phyloP scores from a whole-genome alignment of 2,797 vertebrate genomes.

The Sebastes nivosus region DNA sequence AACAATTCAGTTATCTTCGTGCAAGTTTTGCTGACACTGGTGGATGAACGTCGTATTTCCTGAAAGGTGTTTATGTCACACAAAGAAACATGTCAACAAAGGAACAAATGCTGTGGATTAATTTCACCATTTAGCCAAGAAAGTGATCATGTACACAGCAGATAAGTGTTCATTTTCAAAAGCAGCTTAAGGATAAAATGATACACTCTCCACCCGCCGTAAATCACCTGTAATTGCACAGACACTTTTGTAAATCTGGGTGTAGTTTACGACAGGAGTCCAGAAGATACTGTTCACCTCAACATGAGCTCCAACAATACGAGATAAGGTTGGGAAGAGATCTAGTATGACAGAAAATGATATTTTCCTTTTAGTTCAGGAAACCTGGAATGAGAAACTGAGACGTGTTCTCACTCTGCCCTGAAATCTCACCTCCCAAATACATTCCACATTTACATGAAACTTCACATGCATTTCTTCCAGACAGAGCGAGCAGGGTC shows the following conservation, averaged over 20 bases:
- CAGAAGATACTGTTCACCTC: background rate
- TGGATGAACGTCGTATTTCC: background rate
- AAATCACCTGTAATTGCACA: conserved; percentile 6
- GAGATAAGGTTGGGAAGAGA: background rate
- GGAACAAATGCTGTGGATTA: background rate
- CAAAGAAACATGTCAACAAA: background rate
- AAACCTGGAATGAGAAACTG: conserved; percentile 22
- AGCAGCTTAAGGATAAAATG: conserved; percentile 14
- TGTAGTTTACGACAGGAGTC: conserved; percentile 9
- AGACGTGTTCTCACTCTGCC: background rate
- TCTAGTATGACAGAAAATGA: background rate
- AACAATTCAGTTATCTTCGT: background rate
- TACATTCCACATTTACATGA: conserved; percentile 33
- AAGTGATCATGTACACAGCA: background rate
- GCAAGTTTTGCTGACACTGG: background rate
- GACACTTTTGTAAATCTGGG: conserved; percentile 26
- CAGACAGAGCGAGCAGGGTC: background rate
- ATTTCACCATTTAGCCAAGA: background rate
- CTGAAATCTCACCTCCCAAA: conserved; percentile 10
- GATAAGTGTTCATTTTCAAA: conserved; percentile 21
- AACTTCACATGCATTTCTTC: background rate
- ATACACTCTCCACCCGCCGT: conserved; percentile 15
- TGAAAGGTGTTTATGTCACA: background rate
- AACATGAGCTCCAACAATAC: conserved; percentile 10
- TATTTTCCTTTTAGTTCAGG: conserved; percentile 1